A percentile compares a stretch with the other conserved stretches of the same genome.
phyloP scores from a whole-genome alignment of 2,113 vertebrate genomes.

The Rhinichthys klamathensis region DNA sequence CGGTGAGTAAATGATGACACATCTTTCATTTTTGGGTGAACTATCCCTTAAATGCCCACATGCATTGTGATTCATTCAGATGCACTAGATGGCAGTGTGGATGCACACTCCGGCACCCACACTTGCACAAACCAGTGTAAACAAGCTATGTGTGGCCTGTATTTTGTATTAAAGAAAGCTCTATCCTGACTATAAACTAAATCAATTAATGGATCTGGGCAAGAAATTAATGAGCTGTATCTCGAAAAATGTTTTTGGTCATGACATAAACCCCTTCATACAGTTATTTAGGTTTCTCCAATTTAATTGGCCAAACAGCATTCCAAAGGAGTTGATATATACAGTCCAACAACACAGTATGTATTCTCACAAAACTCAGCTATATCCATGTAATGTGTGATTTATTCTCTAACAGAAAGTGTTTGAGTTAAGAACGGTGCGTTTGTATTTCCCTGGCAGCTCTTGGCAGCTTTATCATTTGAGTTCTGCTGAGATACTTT shows the following conservation, averaged over 20 bases:
- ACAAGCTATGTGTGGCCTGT: background rate
- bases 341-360: background rate
- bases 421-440: constrained; percentile 11
- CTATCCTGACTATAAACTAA: background rate
- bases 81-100: constrained; percentile 82
- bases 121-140: background rate
- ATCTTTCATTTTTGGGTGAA: no score
- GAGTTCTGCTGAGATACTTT: constrained; percentile 17
- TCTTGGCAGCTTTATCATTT: constrained; percentile 5
- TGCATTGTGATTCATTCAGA: background rate
- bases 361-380: background rate
- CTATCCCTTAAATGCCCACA: background rate
- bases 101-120: constrained; percentile 57
- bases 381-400: background rate
- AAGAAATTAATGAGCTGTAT: background rate
- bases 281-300: background rate
- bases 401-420: background rate
- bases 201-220: background rate
- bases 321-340: background rate
- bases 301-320: background rate
- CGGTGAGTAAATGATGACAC: no score
- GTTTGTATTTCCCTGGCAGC: constrained; percentile 37
- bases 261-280: background rate
- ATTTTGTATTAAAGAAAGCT: background rate
- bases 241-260: background rate